Evolutionary conservation across 2,888 invertebrate genomes (phyloP).

Genomic region (Orgyia antiqua): DNA sequence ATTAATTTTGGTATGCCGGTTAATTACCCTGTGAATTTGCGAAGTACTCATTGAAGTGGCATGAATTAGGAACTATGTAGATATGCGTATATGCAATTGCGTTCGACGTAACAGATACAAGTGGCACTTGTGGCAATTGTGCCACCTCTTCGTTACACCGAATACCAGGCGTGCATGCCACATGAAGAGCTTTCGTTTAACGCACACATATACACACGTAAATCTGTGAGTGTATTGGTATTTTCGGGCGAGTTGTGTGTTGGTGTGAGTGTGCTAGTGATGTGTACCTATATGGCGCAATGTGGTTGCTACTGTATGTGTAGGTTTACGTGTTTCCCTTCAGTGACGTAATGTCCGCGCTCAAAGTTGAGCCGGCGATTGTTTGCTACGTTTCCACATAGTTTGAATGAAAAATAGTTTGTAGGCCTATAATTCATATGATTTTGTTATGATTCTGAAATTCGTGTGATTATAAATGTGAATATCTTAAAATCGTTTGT

Average conservation of each 20-base stretch:
- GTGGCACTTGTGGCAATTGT: constrained; percentile 46
- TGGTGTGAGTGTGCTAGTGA: constrained; percentile 22
- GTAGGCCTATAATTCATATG: constrained; percentile 30
- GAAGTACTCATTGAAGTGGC: constrained; percentile 63
- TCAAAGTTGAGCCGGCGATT: constrained; percentile 47
- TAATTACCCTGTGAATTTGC: constrained; percentile 73
- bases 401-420: constrained; percentile 60
- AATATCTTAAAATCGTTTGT: constrained; percentile 37
- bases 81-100: constrained; percentile 35
- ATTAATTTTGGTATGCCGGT: constrained; percentile 70
- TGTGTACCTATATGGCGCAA: constrained; percentile 6
- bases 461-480: constrained; percentile 40
- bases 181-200: constrained; percentile 35
- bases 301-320: constrained; percentile 28
- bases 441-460: constrained; percentile 52
- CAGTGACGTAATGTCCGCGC: constrained; percentile 47
- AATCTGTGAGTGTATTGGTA: constrained; percentile 30
- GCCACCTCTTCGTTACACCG: constrained; percentile 62
- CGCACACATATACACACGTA: constrained; percentile 31
- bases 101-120: constrained; percentile 50
- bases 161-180: constrained; percentile 52
- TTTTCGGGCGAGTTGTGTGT: constrained; percentile 22
- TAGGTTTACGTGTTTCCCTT: constrained; percentile 35
- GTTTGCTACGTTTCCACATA: constrained; percentile 50
- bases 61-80: constrained; percentile 45